Conservation (phyloP, 2,113 vertebrate species). For the Daphoenositta chrysoptera region DNA sequence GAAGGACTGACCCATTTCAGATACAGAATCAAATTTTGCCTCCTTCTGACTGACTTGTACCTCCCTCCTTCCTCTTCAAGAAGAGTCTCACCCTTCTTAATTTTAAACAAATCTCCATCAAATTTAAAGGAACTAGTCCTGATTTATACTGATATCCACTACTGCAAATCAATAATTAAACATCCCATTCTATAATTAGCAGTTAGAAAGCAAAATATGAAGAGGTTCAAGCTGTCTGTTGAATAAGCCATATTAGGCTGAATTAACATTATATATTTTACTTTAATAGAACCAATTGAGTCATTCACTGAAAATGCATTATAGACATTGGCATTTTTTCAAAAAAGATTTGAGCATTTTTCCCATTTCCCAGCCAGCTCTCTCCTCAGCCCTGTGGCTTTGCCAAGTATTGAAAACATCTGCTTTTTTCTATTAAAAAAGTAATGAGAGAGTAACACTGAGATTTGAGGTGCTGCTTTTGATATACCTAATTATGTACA, state of each 20-base stretch:
- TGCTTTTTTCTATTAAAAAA: background rate
- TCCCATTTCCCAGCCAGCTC: conserved; percentile 59
- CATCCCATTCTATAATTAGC: background rate
- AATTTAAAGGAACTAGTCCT: background rate
- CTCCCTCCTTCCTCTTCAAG: background rate
- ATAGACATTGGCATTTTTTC: conserved; percentile 60
- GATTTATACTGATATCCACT: background rate
- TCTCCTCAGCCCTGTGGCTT: background rate
- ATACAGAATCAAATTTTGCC: background rate
- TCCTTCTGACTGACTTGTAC: background rate
- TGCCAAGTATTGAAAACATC: conserved; percentile 30
- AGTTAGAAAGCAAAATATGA: background rate
- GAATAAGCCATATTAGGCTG: conserved; percentile 3
- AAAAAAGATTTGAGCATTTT: conserved; percentile 57
- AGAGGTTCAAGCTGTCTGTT: background rate
- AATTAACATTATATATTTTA: conserved; percentile 42
- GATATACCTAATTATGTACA: background rate
- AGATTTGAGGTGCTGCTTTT: background rate
- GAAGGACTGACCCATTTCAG: background rate
- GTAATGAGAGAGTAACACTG: background rate
- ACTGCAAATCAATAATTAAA: background rate
- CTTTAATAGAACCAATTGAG: conserved; percentile 53
- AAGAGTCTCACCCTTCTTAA: background rate
- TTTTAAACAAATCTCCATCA: background rate
- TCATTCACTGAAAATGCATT: conserved; percentile 63